Conservation (phyloP, 1,140 invertebrate species). For the Drosophila trapezifrons region DNA sequence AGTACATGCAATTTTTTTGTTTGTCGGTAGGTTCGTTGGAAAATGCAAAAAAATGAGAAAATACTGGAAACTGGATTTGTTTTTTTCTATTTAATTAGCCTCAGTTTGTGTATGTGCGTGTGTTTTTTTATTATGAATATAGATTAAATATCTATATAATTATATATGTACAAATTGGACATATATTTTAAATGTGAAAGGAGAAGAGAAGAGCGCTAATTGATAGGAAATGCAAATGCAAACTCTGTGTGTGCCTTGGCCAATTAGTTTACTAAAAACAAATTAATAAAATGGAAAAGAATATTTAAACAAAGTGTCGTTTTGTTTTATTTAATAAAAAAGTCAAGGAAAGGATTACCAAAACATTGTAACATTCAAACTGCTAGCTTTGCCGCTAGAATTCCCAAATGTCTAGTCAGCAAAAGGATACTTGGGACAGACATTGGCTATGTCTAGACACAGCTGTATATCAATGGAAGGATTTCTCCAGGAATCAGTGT, state of each 20-base stretch:
- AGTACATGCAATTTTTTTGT: slow-evolving; percentile 65
- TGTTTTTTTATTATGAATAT: slow-evolving; percentile 50
- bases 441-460: not conserved
- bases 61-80: slow-evolving; percentile 32
- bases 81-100: slow-evolving; percentile 53
- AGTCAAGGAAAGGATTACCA: not conserved
- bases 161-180: slow-evolving; percentile 14
- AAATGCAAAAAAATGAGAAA: slow-evolving; percentile 22
- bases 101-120: slow-evolving; percentile 38
- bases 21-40: slow-evolving; percentile 65
- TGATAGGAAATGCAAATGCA: slow-evolving; percentile 40
- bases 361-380: too few relatives aligned
- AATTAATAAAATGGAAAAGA: slow-evolving; percentile 73
- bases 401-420: not conserved
- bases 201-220: slow-evolving; percentile 32
- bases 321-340: not conserved
- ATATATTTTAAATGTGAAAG: slow-evolving; percentile 44
- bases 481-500: not conserved
- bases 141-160: slow-evolving; percentile 9
- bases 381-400: not conserved
- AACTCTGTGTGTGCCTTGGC: slow-evolving; percentile 71
- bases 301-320: slow-evolving; percentile 55
- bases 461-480: too few relatives aligned
- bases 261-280: slow-evolving; percentile 77
- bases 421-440: not conserved